Conservation (phyloP, 1,140 invertebrate genomes). For the Ceratosolen fusciceps region DNA sequence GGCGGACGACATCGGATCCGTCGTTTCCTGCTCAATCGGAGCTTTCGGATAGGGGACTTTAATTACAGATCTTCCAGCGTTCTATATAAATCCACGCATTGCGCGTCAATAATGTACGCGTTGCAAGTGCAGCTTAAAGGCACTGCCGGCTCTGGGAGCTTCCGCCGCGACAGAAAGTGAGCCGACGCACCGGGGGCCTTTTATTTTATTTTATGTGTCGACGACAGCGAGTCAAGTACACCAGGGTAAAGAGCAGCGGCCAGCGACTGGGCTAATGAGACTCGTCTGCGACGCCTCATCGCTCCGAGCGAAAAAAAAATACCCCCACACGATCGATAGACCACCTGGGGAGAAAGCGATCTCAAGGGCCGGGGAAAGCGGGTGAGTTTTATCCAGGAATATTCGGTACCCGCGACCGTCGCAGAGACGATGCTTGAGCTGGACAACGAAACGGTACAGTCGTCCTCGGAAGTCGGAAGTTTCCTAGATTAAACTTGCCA, state of each 20-base stretch:
- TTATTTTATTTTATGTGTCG: too few relatives aligned
- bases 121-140: neutral
- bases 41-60: neutral
- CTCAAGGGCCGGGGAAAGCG: too few relatives aligned
- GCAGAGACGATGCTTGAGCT: too few relatives aligned
- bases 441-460: too few relatives aligned
- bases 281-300: neutral
- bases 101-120: neutral
- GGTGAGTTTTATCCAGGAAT: too few relatives aligned
- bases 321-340: neutral
- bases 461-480: too few relatives aligned
- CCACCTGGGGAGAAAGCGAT: neutral
- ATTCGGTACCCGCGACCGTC: too few relatives aligned
- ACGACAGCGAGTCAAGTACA: neutral
- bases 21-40: neutral
- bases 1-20: neutral
- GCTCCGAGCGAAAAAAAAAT: neutral
- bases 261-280: neutral
- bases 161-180: too few relatives aligned
- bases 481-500: too few relatives aligned
- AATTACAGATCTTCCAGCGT: neutral
- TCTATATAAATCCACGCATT: neutral
- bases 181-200: too few relatives aligned
- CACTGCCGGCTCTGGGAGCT: neutral
- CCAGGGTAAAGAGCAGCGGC: neutral